A percentile compares a stretch with the other conserved stretches of the same genome.
phyloP scores from a whole-genome alignment of 2,888 invertebrate species.

The Phasia obesa region DNA sequence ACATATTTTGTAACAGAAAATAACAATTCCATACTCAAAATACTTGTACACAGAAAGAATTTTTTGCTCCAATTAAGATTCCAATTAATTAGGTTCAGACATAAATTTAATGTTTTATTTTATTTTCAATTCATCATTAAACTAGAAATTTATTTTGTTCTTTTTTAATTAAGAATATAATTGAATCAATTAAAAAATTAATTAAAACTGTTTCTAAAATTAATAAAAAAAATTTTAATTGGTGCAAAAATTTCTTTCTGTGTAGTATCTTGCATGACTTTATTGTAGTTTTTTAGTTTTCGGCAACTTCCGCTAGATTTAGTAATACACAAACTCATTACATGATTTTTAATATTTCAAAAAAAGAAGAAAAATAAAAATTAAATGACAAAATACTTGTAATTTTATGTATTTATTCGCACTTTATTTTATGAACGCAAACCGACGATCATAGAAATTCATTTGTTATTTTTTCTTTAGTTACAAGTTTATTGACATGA shows the following conservation, averaged over 20 bases:
- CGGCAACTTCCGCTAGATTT: constrained; percentile 53
- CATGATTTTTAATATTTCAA: constrained; percentile 40
- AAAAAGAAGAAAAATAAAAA: constrained; percentile 14
- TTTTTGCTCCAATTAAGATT: too few species aligned
- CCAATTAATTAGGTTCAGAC: too few species aligned
- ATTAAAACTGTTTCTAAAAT: too few species aligned
- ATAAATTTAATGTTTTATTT: too few species aligned
- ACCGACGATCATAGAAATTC: constrained; percentile 30
- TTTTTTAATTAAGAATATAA: too few species aligned
- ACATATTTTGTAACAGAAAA: background rate
- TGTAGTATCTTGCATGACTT: constrained; percentile 17
- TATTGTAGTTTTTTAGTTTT: constrained; percentile 13
- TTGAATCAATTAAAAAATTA: too few species aligned
- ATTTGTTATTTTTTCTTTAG: constrained; percentile 35
- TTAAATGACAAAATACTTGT: constrained; percentile 19
- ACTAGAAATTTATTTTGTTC: too few species aligned
- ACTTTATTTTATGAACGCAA: constrained; percentile 11
- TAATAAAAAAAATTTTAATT: too few species aligned
- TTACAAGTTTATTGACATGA: constrained; percentile 64
- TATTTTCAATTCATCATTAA: too few species aligned
- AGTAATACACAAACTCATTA: constrained; percentile 48
- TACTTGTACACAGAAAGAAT: too few species aligned
- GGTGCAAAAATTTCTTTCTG: too few species aligned
- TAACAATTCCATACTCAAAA: constrained; percentile 13
- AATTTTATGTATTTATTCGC: constrained; percentile 55